Conservation (phyloP, 2,888 invertebrate species). For the Coelopa pilipes region DNA sequence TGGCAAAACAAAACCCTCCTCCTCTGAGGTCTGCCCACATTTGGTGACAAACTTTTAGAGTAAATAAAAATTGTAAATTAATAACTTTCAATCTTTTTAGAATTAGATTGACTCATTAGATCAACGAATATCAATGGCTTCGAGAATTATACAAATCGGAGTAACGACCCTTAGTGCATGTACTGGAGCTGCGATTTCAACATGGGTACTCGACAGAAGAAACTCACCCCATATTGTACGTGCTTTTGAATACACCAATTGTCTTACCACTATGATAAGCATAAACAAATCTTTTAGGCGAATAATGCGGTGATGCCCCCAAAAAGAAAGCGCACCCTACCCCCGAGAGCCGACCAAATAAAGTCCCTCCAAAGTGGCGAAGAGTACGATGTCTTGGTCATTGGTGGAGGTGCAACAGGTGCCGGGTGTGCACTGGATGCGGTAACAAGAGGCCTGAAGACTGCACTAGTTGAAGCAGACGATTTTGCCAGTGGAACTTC, state of each 20-base stretch:
- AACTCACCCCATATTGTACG: slow-evolving; percentile 52
- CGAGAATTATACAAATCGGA: slow-evolving; percentile 64
- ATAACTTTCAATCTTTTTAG: too few species aligned
- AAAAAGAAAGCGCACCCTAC: slow-evolving; percentile 77
- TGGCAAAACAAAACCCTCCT: too few species aligned
- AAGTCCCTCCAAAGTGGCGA: slow-evolving; percentile 80
- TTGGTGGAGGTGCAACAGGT: slow-evolving; percentile 98
- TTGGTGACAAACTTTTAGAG: too few species aligned
- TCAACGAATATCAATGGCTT: slow-evolving; percentile 57
- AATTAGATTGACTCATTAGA: neutral
- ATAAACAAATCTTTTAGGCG: slow-evolving; percentile 50
- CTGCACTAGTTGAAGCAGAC: slow-evolving; percentile 93
- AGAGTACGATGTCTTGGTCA: slow-evolving; percentile 90
- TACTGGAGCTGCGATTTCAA: slow-evolving; percentile 62
- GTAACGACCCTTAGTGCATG: slow-evolving; percentile 64
- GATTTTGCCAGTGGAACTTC: slow-evolving; percentile 97
- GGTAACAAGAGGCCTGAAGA: slow-evolving; percentile 91
- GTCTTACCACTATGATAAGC: too few species aligned
- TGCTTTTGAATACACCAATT: slow-evolving; percentile 19
- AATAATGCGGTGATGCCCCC: slow-evolving; percentile 62
- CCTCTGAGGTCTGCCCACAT: too few species aligned
- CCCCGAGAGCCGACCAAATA: slow-evolving; percentile 83
- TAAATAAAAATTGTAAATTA: too few species aligned
- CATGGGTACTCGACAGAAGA: slow-evolving; percentile 60
- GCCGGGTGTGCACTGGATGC: slow-evolving; percentile 96